Evolutionary conservation across 2,888 invertebrate genomes (phyloP).

Genomic region (Hydroisotoma schaefferi): DNA sequence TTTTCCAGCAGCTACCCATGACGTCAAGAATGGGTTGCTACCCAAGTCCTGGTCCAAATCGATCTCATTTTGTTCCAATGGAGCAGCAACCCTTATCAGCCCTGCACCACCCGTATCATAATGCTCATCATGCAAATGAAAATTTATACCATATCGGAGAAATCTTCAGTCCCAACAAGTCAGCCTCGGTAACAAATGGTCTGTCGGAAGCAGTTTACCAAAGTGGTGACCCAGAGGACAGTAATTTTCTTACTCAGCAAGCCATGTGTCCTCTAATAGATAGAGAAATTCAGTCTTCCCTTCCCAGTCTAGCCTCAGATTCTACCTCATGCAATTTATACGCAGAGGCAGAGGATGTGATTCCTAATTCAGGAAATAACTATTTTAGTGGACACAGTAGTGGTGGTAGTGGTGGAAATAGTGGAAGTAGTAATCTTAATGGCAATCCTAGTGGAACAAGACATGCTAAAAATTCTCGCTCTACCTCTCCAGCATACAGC

Average conservation of each 20-base stretch:
- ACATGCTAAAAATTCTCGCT: constrained; percentile 46
- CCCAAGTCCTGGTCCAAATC: constrained; percentile 47
- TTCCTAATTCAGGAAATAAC: constrained; percentile 34
- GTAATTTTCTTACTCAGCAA: constrained; percentile 42
- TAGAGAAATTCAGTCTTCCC: constrained; percentile 56
- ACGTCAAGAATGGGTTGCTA: constrained; percentile 45
- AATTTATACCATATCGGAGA: constrained; percentile 48
- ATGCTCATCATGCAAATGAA: constrained; percentile 45
- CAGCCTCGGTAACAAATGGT: constrained; percentile 46
- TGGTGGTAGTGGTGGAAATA: constrained; percentile 25
- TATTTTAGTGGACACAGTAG: constrained; percentile 26
- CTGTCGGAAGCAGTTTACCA: constrained; percentile 48
- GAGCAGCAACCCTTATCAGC: constrained; percentile 40
- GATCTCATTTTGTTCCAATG: constrained; percentile 48
- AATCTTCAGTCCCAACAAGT: constrained; percentile 48
- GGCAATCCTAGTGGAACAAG: constrained; percentile 30
- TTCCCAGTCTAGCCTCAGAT: constrained; percentile 52
- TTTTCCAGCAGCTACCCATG: constrained; percentile 46
- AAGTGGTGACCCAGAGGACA: constrained; percentile 48
- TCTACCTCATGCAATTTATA: constrained; percentile 49
- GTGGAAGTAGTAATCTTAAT: constrained; percentile 31
- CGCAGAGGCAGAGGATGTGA: constrained; percentile 48
- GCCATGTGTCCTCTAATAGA: constrained; percentile 51
- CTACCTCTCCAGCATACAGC: constrained; percentile 47
- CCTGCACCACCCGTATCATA: constrained; percentile 41